Percentiles rank a stretch among this genome's conserved stretches.
Conservation (phyloP, 2,113 vertebrate species). For the Centropus unirufus region DNA sequence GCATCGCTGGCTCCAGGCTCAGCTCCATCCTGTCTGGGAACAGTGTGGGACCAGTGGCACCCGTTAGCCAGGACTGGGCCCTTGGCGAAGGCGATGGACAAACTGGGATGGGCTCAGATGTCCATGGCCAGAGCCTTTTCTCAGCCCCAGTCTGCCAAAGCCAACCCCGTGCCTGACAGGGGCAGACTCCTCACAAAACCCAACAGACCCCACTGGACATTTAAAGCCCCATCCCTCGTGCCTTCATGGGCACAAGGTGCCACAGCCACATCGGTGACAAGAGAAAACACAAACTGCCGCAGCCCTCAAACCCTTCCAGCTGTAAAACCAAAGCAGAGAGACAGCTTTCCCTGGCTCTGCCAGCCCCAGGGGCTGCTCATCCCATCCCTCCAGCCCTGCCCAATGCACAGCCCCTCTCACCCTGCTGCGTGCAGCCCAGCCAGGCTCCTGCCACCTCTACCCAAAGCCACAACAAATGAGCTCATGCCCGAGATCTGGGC, state of each 20-base stretch:
- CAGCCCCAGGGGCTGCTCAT: background rate
- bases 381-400: background rate
- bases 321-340: background rate
- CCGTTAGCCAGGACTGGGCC: background rate
- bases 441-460: slow-evolving; percentile 1
- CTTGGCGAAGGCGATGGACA: fast-evolving
- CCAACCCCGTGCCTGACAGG: fast-evolving
- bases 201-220: fast-evolving
- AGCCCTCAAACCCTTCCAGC: background rate
- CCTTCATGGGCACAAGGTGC: background rate
- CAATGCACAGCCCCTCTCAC: background rate
- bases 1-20: background rate
- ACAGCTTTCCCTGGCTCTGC: background rate
- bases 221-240: background rate
- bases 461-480: slow-evolving; percentile 24
- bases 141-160: background rate
- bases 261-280: fast-evolving
- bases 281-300: background rate
- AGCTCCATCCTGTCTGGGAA: background rate
- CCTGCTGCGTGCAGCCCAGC: background rate
- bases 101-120: background rate
- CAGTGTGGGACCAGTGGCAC: background rate
- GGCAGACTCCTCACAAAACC: background rate
- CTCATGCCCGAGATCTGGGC: background rate
- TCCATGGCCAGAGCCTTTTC: background rate